Base-by-base conservation (phyloP, 92 coral and sea anemone species). In the Paragorgia papillata region DNA sequence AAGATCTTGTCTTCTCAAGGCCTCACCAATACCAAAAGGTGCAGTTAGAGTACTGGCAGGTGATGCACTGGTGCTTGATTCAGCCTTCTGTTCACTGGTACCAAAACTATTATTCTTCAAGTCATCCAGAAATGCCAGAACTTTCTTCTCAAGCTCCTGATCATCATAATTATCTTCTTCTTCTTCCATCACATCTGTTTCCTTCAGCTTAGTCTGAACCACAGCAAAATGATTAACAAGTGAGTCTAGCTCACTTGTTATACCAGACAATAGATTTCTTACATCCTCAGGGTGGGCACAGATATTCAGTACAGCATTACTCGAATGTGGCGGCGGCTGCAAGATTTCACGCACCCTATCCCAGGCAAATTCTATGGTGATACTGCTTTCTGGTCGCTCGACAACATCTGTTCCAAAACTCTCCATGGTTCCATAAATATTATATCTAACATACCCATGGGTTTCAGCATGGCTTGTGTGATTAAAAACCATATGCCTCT, bases 281-380 rank as follows among this genome's bases (percentile, higher is more conserved):
- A 90, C 82, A 53, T 89, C 89, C 39, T 93, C 99, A 41, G 95
- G 99, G 46, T 86, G 37, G 18, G 86, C 90, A 59, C 85, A 83
- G 32, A 95, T 79, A 41, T 95, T 92, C 25, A 95, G 81, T 13
- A 95, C 92, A 31, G 97, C 89, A 32, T 95, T 87, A 32, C 97
- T 89, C 0, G 94, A 82, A 30, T 87, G 89, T 13, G 99, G 99
- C 28, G 96, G 99, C 9, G 90, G 78, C 56, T 95, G 99, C 9
- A 95, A 59, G 14, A 87, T 82, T 12, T 85, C 63, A 8, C 75
- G 70, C 2, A 91, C 88, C 31, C 88, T 85, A 74, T 82, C 86
- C 99, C 99, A 95, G 2, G 99, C 90, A 80, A 95, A 87, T 84
- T 95, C 99, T 5, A 95, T 85, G 33, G 84, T 74, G n/a, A 90